These are phyloP conservation scores for Danaus plexippus DNA, from an alignment of 1,140 invertebrate species.

Conservation along the genomic window DNA sequence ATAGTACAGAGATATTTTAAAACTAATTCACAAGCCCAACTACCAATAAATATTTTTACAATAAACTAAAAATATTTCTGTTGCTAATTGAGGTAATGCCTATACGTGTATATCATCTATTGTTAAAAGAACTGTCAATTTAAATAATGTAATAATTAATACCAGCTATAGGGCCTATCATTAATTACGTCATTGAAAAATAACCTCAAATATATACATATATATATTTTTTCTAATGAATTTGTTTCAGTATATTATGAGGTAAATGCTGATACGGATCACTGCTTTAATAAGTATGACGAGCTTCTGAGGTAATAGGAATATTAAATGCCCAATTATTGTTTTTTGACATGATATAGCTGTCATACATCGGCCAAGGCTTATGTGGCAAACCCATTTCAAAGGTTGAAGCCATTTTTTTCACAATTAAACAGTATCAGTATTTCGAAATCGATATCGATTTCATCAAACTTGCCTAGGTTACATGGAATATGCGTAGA, in stretches of 20 bases:
- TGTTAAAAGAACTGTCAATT: neutral
- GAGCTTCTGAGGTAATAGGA: conserved; percentile 21
- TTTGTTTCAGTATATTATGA: neutral
- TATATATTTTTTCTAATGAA: conserved; percentile 5
- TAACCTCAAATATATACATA: conserved; percentile 42
- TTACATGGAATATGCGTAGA: conserved; percentile 38
- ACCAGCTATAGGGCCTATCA: conserved; percentile 19
- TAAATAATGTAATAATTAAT: conserved; percentile 3
- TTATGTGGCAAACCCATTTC: conserved; percentile 60
- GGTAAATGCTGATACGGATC: conserved; percentile 3
- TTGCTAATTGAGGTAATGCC: no score
- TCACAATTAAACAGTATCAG: conserved; percentile 30
- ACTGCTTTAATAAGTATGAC: conserved; percentile 19
- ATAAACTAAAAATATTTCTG: no score
- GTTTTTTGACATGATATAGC: conserved; percentile 59
- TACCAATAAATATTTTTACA: no score
- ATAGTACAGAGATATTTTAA: no score
- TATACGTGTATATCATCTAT: neutral
- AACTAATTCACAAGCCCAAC: no score
- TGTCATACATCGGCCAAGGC: conserved; percentile 56
- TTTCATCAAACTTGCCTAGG: conserved; percentile 40
- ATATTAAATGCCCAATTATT: conserved; percentile 23
- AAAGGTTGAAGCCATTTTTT: conserved; percentile 51
- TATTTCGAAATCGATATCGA: conserved; percentile 45
- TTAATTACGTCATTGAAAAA: conserved; percentile 61